These are phyloP conservation scores for Trachemys scripta DNA, from an alignment of 2,113 vertebrate species.

Conservation along the genomic window DNA sequence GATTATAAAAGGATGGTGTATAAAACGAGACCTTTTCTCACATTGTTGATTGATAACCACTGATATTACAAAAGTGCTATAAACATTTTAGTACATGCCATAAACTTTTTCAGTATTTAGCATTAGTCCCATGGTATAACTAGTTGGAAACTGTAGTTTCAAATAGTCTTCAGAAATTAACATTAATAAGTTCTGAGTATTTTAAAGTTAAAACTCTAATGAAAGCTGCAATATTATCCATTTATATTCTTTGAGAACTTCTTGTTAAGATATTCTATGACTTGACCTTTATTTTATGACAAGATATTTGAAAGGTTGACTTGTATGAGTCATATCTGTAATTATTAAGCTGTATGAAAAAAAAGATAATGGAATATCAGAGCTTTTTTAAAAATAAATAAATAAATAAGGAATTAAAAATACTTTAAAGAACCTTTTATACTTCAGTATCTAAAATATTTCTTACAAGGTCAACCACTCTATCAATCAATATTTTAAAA, in stretches of 20 bases:
- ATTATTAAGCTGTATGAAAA: slow-evolving; percentile 68
- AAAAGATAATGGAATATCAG: slow-evolving; percentile 59
- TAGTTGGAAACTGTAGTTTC: slow-evolving; percentile 48
- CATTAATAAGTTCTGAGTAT: slow-evolving; percentile 57
- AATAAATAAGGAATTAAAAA: slow-evolving; percentile 37
- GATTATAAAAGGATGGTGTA: slow-evolving; percentile 42
- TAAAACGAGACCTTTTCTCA: slow-evolving; percentile 48
- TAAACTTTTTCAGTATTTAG: slow-evolving; percentile 54
- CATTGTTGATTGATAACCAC: slow-evolving; percentile 63
- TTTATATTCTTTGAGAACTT: slow-evolving; percentile 73
- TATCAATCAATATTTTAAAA: neutral
- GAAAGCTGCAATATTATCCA: slow-evolving; percentile 50
- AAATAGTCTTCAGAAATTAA: slow-evolving; percentile 68
- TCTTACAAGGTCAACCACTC: slow-evolving; percentile 1
- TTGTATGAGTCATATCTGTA: slow-evolving; percentile 78
- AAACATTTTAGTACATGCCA: slow-evolving; percentile 61
- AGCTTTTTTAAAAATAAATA: neutral
- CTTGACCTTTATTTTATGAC: slow-evolving; percentile 81
- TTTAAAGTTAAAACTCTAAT: slow-evolving; percentile 70
- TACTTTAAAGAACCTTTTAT: slow-evolving; percentile 30
- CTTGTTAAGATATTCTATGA: slow-evolving; percentile 62
- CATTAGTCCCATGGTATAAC: slow-evolving; percentile 24
- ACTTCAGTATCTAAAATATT: slow-evolving; percentile 44
- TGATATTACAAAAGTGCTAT: slow-evolving; percentile 40
- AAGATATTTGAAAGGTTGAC: slow-evolving; percentile 77